Evolutionary conservation across 1,140 invertebrate species (phyloP).

Genomic region (Agrypnia vestita): DNA sequence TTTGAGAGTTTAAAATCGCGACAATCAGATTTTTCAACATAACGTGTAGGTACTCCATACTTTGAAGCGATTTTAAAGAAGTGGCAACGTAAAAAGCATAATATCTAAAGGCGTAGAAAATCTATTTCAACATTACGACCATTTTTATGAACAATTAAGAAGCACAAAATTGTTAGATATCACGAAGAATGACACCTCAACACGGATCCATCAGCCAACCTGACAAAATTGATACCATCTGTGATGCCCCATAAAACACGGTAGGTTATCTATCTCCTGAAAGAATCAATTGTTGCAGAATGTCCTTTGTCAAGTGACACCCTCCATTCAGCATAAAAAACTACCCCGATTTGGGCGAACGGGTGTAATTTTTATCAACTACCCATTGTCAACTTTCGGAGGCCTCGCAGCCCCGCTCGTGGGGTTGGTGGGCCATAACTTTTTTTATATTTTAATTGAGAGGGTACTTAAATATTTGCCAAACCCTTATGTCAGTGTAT

Average conservation of each 20-base stretch:
- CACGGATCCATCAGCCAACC: constrained; percentile 1
- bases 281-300: constrained; percentile 60
- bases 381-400: constrained; percentile 58
- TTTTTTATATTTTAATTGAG: constrained; percentile 62
- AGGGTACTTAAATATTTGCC: constrained; percentile 62
- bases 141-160: too few species aligned
- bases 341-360: constrained; percentile 56
- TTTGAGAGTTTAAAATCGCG: too few species aligned
- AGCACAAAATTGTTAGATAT: neutral
- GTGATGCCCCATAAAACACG: constrained; percentile 52
- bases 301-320: constrained; percentile 59
- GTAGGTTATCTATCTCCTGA: constrained; percentile 38
- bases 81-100: too few species aligned
- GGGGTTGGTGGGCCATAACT: constrained; percentile 55
- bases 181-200: constrained; percentile 32
- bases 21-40: too few species aligned
- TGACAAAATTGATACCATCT: constrained; percentile 55
- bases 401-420: constrained; percentile 5
- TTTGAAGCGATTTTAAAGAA: too few species aligned
- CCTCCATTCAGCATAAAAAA: constrained; percentile 54
- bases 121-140: too few species aligned
- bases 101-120: too few species aligned
- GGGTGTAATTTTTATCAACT: constrained; percentile 62
- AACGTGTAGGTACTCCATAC: too few species aligned
- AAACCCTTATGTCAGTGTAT: constrained; percentile 62